Evolutionary conservation across 2,888 invertebrate genomes (phyloP), one percentile per base, ranked within the genome.

Genomic region (Dyspetes luteomarginatus): DNA sequence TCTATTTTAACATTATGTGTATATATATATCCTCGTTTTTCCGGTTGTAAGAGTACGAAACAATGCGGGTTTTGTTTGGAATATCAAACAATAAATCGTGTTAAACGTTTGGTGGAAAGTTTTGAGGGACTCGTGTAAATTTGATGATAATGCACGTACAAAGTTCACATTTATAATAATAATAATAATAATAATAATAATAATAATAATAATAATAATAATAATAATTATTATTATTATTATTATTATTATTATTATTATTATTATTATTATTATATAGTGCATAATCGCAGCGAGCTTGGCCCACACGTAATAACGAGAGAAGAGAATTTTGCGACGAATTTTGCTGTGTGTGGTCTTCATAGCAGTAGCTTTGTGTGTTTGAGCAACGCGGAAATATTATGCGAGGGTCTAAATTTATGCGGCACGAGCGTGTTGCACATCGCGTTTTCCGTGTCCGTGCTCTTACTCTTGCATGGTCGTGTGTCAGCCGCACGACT

Each of bases 361-460:
- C 24, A 19, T 12, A 9, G 19, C 2, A 26, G 22, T 19, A 24
- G 30, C 36, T 55, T 64, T 43, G 30, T 45, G 19, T 58, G 56
- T 55, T 1, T 62, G 62, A 62, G 50, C 55, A 24, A 75, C 56
- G 64, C 69, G 74, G 75, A 79, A 79, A 79, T 52, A 79, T 75
- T 65, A 58, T 58, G 58, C 50, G 50, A 65, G 19, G 36, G 36
- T 79, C 79, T 79, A 79, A 79, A 79, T 79, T 79, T 79, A 74
- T 75, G 79, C 74, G 22, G 45, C 56, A 30, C 68, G 56, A 65
- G 28, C 56, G 69, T 79, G 60, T 52, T 80, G 60, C 71, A 80
- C 71, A 67, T 80, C 58, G 71, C 41, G 45, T 75, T 80, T 80
- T 80, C 80, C 75, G 24, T 75, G 67, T 75, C 71, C 75, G 58